Conservation (phyloP, 2,113 vertebrate genomes). For the Erpornis zantholeuca region DNA sequence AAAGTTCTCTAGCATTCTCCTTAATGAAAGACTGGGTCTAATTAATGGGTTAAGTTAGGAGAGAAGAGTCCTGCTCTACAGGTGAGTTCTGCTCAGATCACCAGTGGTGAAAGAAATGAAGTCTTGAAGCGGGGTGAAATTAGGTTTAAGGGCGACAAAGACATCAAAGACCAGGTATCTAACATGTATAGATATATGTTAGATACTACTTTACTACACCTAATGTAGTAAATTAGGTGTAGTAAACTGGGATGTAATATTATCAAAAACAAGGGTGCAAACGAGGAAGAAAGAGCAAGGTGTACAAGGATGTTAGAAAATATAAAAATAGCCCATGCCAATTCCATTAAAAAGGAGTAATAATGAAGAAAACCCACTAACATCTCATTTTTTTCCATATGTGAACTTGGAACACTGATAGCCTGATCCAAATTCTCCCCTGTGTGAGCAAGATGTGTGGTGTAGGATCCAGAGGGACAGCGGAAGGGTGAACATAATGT, state of each 20-base stretch:
- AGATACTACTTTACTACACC: no score
- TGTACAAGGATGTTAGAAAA: not conserved
- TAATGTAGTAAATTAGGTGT: no score
- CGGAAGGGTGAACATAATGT: accelerated
- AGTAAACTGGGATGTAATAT: not conserved
- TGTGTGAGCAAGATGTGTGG: not conserved
- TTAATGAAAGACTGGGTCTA: not conserved
- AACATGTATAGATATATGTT: not conserved
- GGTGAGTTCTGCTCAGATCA: not conserved
- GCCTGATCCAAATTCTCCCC: not conserved
- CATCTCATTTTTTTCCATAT: not conserved
- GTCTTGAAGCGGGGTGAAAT: not conserved
- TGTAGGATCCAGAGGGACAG: not conserved
- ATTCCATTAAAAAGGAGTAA: accelerated
- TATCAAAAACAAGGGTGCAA: not conserved
- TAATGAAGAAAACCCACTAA: not conserved
- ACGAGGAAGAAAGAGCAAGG: not conserved
- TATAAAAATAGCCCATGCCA: not conserved
- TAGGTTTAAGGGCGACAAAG: not conserved
- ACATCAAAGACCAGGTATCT: not conserved
- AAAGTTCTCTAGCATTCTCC: not conserved
- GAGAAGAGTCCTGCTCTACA: not conserved
- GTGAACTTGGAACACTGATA: not conserved
- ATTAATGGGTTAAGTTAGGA: not conserved
- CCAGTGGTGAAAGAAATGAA: not conserved